Evolutionary conservation across 2,888 invertebrate genomes (phyloP).

Genomic region (Disparrhopalites patrizii): DNA sequence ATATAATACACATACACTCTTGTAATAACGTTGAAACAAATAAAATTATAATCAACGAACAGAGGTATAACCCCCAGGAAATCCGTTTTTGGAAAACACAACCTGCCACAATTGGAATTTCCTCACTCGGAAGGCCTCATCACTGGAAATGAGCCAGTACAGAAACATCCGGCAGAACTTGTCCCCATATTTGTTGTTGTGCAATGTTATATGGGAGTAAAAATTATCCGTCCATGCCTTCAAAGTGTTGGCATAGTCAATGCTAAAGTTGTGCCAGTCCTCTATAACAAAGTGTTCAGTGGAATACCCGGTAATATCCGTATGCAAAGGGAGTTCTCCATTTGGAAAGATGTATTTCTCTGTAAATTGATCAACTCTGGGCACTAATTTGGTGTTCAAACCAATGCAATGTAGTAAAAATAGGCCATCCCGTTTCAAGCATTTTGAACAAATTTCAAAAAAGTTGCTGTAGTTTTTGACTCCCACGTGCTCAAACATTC

Average conservation of each 20-base stretch:
- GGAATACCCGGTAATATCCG: slow-evolving; percentile 33
- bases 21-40: no score
- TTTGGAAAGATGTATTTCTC: slow-evolving; percentile 45
- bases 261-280: slow-evolving; percentile 44
- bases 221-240: slow-evolving; percentile 41
- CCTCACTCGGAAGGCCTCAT: slow-evolving; percentile 41
- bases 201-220: slow-evolving; percentile 36
- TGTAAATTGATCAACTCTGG: slow-evolving; percentile 42
- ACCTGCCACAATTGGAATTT: slow-evolving; percentile 43
- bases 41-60: slow-evolving; percentile 44
- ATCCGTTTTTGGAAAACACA: slow-evolving; percentile 40
- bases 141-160: no score
- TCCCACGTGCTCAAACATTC: slow-evolving; percentile 43
- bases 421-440: slow-evolving; percentile 42
- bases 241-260: slow-evolving; percentile 38
- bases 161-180: slow-evolving; percentile 33
- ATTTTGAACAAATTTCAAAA: slow-evolving; percentile 40
- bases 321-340: slow-evolving; percentile 41
- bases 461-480: slow-evolving; percentile 36
- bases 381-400: slow-evolving; percentile 32
- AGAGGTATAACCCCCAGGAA: slow-evolving; percentile 42
- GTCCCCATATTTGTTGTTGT: slow-evolving; percentile 25
- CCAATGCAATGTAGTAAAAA: slow-evolving; percentile 46
- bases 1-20: no score
- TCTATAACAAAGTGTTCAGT: slow-evolving; percentile 40